Percentiles rank a stretch among this genome's conserved stretches.
Evolutionary conservation across 2,888 invertebrate genomes (phyloP).

Genomic region (Tuberolachnus salignus): DNA sequence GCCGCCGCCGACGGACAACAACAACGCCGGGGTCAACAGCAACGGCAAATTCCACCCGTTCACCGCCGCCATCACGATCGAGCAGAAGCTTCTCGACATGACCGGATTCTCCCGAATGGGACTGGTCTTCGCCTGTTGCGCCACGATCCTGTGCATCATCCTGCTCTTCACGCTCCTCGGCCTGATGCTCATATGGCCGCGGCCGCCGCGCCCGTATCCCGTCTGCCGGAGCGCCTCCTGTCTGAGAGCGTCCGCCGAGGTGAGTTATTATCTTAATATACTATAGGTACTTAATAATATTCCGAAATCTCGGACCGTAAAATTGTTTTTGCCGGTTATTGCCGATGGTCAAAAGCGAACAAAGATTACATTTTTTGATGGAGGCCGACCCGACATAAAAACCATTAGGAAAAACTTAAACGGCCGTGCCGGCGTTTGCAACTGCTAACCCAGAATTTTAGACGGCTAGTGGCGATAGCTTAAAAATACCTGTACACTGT

Average conservation of each 20-base stretch:
- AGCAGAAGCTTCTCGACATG: slow-evolving; percentile 58
- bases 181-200: slow-evolving; percentile 65
- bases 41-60: slow-evolving; percentile 41
- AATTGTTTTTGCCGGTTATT: too few species aligned
- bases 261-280: slow-evolving; percentile 60
- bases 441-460: too few species aligned
- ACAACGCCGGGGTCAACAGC: slow-evolving; percentile 36
- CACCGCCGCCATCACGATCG: slow-evolving; percentile 49
- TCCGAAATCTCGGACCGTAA: too few species aligned
- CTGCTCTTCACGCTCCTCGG: slow-evolving; percentile 64
- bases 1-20: slow-evolving; percentile 15
- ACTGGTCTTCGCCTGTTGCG: slow-evolving; percentile 57
- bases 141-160: slow-evolving; percentile 61
- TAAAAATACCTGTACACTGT: too few species aligned
- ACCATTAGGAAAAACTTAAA: too few species aligned
- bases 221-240: slow-evolving; percentile 65
- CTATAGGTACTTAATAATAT: too few species aligned
- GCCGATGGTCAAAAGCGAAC: too few species aligned
- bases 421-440: too few species aligned
- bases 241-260: slow-evolving; percentile 66
- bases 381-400: too few species aligned
- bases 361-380: too few species aligned
- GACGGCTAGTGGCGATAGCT: too few species aligned
- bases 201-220: slow-evolving; percentile 62
- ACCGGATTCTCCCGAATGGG: slow-evolving; percentile 60